A percentile compares a stretch with the other conserved stretches of the same genome.
phyloP scores from a whole-genome alignment of 1,140 invertebrate genomes.

The Maconellicoccus hirsutus region DNA sequence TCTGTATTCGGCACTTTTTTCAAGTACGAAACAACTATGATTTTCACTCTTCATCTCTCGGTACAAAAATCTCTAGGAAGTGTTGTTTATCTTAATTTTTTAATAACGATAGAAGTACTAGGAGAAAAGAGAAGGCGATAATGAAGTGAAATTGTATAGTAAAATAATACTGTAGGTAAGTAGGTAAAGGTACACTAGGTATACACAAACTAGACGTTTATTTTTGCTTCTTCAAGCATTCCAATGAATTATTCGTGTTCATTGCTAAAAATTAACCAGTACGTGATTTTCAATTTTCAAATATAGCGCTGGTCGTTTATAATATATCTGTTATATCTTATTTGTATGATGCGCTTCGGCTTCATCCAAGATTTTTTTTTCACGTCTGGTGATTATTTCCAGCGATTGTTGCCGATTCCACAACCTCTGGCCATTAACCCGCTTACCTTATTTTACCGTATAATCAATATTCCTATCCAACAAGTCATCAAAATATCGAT shows the following conservation, averaged over 20 bases:
- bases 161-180: too few relatives aligned
- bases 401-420: constrained; percentile 16
- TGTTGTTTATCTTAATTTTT: too few relatives aligned
- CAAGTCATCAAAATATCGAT: constrained; percentile 19
- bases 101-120: background rate
- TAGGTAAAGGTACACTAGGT: too few relatives aligned
- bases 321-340: constrained; percentile 17
- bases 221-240: background rate
- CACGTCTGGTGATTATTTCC: constrained; percentile 8
- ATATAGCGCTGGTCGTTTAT: background rate
- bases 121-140: background rate
- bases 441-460: constrained; percentile 18
- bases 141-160: background rate
- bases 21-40: background rate
- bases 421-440: constrained; percentile 19
- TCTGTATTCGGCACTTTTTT: too few relatives aligned
- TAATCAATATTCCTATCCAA: constrained; percentile 12
- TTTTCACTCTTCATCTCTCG: background rate
- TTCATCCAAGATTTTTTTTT: background rate
- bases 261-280: constrained; percentile 14
- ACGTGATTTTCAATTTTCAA: constrained; percentile 19
- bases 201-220: background rate
- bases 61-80: background rate
- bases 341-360: background rate
- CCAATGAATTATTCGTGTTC: background rate